A percentile compares a stretch with the other conserved stretches of the same genome.
Conservation (phyloP, 2,888 invertebrate species). For the Branchipolynoe longqiensis region DNA sequence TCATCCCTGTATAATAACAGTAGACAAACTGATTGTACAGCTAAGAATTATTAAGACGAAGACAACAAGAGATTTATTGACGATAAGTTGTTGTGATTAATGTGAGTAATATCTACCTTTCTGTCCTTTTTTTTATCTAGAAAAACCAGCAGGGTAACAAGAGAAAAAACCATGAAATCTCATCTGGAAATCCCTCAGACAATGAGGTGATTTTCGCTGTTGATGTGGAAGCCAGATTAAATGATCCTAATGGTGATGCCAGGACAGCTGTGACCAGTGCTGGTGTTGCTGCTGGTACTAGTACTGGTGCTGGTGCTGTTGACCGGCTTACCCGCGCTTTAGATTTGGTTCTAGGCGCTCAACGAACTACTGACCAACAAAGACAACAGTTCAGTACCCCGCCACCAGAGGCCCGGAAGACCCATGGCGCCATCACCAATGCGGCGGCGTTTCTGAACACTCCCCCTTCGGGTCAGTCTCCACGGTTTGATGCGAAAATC, state of each 20-base stretch:
- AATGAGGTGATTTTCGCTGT: neutral
- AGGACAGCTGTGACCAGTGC: neutral
- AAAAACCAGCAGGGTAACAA: neutral
- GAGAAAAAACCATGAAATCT: neutral
- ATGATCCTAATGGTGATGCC: no score
- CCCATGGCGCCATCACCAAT: neutral
- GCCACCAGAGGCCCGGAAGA: neutral
- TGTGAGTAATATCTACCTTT: neutral
- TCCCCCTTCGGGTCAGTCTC: neutral
- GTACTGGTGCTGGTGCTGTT: neutral
- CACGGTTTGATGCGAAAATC: conserved; percentile 10
- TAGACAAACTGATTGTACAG: no score
- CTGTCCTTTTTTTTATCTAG: no score
- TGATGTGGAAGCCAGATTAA: neutral
- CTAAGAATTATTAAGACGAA: no score
- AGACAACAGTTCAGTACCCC: neutral
- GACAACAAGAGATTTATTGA: neutral
- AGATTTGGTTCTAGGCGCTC: neutral
- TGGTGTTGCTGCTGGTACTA: neutral
- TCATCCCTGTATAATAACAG: no score
- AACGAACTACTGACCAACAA: neutral
- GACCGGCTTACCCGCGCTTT: neutral
- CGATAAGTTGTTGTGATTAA: neutral
- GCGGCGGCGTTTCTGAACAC: neutral
- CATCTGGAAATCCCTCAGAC: neutral